Evolutionary conservation across 2,113 vertebrate genomes (phyloP).

Genomic region (Epinephelus moara): DNA sequence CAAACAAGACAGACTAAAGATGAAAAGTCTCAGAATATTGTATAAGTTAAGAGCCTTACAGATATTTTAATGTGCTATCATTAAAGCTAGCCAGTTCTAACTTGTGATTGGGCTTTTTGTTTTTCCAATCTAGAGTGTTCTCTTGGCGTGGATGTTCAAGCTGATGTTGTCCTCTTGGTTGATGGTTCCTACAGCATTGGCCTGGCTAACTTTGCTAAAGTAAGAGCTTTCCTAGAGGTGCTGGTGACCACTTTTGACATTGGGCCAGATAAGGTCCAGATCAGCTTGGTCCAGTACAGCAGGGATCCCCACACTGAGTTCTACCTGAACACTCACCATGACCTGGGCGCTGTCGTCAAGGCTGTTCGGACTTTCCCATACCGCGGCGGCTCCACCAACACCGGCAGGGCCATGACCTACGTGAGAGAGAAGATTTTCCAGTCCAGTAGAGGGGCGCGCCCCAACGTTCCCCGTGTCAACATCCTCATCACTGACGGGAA

Average conservation of each 20-base stretch:
- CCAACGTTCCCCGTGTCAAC: slow-evolving; percentile 92
- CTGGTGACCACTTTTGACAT: slow-evolving; percentile 96
- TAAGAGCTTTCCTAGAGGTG: slow-evolving; percentile 95
- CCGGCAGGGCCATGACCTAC: slow-evolving; percentile 96
- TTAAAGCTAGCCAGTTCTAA: background rate
- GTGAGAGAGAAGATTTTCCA: slow-evolving; percentile 94
- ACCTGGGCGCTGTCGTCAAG: slow-evolving; percentile 89
- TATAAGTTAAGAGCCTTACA: background rate
- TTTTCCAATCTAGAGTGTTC: slow-evolving; percentile 89
- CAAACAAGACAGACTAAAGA: background rate
- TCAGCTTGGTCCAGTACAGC: slow-evolving; percentile 98
- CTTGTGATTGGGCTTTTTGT: slow-evolving; percentile 7
- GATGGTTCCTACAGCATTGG: slow-evolving; percentile 99
- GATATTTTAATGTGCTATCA: background rate
- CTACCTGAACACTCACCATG: slow-evolving; percentile 91
- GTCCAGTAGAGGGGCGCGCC: slow-evolving; percentile 88
- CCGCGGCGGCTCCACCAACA: slow-evolving; percentile 98
- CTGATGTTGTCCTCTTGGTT: slow-evolving; percentile 96
- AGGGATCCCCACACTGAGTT: slow-evolving; percentile 96
- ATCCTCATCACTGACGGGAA: slow-evolving; percentile 99
- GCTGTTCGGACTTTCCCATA: slow-evolving; percentile 96
- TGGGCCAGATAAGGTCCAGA: slow-evolving; percentile 92
- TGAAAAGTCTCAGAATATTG: background rate
- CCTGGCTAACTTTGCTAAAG: slow-evolving; percentile 96
- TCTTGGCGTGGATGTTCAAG: slow-evolving; percentile 94